phyloP scores from a whole-genome alignment of 23 tunicate species.

The Corella eumyota region DNA sequence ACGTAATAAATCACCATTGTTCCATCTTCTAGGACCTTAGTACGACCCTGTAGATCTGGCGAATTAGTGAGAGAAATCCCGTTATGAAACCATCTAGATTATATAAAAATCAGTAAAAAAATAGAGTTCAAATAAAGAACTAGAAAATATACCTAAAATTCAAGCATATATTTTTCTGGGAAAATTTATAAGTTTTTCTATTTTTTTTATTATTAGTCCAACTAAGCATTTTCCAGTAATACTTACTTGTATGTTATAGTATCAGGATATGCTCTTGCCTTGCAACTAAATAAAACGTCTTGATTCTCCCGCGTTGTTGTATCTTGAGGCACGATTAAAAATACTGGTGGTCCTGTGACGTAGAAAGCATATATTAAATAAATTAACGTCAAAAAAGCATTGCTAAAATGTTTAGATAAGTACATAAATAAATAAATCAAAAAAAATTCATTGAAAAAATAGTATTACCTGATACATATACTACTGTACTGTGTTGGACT shows the following conservation, averaged over 20 bases:
- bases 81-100: conserved; percentile 63
- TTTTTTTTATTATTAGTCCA: background rate
- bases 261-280: conserved; percentile 39
- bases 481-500: conserved; percentile 17
- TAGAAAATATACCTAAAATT: no score
- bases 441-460: background rate
- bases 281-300: conserved; percentile 22
- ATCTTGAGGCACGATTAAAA: conserved; percentile 13
- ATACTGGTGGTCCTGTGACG: conserved; percentile 49
- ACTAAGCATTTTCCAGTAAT: background rate
- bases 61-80: conserved; percentile 13
- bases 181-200: background rate
- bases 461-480: conserved; percentile 33
- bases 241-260: conserved; percentile 43
- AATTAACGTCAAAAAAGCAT: no score
- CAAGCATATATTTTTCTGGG: no score
- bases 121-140: no score
- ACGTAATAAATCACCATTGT: conserved; percentile 23
- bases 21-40: conserved; percentile 11
- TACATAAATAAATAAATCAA: background rate
- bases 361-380: no score
- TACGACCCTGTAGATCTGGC: conserved; percentile 2
- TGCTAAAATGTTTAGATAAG: no score
- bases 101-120: no score
- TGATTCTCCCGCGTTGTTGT: conserved; percentile 21